Evolutionary conservation across 2,888 invertebrate genomes (phyloP), one percentile per base, ranked within the genome.

Genomic region (Pharmacophagus antenor): DNA sequence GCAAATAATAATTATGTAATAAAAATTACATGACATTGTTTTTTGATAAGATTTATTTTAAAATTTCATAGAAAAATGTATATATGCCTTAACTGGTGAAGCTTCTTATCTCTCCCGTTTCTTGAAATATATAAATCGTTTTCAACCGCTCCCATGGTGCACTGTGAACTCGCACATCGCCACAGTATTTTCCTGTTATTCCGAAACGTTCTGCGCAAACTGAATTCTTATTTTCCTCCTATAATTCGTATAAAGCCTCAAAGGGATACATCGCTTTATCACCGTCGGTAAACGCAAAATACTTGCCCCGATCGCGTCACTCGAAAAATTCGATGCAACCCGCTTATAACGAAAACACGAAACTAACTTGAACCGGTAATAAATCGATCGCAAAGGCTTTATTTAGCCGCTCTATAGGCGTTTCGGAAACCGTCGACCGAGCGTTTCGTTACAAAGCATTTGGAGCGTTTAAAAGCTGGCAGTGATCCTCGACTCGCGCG

Each of bases 381-480:
- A 76, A 79, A 80, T 80, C 74, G 76, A 71, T 72, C 72, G 75
- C 74, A 74, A 75, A 77, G 74, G 75, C 77, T 73, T 76, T 76
- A 75, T 79, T 76, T 79, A 72, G 73, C 73, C 68, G 72, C 73
- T 73, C 76, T 71, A 67, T 73, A 74, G 67, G 74, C 76, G 78
- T 82, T 82, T 75, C 68, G 74, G 78, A 73, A 79, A 69, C 76
- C 73, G 71, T 67, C 72, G 65, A 70, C 74, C 70, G 73, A 79
- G 75, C 79, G 77, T 77, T 69, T 67, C 65, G 69, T 65, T 68
- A 71, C 67, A 64, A 69, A 77, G 66, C 72, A 77, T 72, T 81
- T 70, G 70, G 68, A 77, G 69, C 74, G 72, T 77, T 82, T 77
- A 76, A 82, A 79, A 78, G 74, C 79, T 71, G 75, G 68, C 76